Conservation (phyloP, 2,888 invertebrate genomes). For the Steinernema scapterisci region DNA sequence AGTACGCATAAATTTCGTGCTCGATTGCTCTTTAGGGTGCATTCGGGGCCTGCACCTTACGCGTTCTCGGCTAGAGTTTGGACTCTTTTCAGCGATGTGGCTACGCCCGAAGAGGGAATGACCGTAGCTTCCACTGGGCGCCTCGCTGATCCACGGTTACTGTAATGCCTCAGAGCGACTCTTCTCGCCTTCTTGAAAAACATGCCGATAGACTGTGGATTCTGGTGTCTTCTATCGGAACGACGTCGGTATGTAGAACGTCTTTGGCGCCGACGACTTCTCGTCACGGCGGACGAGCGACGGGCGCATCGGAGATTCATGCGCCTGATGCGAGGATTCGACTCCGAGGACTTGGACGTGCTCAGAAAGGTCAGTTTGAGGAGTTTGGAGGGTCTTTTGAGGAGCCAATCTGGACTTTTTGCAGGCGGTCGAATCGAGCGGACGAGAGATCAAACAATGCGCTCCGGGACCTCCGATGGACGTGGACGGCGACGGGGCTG, state of each 20-base stretch:
- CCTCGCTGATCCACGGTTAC: constrained; percentile 18
- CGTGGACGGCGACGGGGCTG: constrained; percentile 34
- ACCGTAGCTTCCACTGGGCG: constrained; percentile 12
- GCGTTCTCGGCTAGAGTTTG: not conserved
- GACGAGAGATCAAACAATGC: constrained; percentile 54
- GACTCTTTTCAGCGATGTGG: constrained; percentile 13
- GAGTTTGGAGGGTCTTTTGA: not conserved
- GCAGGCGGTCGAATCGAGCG: constrained; percentile 51
- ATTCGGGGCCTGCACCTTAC: not conserved
- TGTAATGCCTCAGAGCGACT: constrained; percentile 28
- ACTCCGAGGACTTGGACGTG: constrained; percentile 66
- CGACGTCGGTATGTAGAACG: constrained; percentile 62
- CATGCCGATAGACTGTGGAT: constrained; percentile 63
- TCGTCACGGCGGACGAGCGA: constrained; percentile 62
- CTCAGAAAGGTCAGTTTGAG: constrained; percentile 55
- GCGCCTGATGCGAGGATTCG: constrained; percentile 66
- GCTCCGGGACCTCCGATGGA: constrained; percentile 67
- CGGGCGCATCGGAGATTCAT: constrained; percentile 63
- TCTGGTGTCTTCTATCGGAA: constrained; percentile 61
- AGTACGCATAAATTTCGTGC: not conserved
- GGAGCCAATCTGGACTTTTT: not conserved
- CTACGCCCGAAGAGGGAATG: not conserved
- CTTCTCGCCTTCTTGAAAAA: constrained; percentile 35
- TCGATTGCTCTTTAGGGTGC: constrained; percentile 21
- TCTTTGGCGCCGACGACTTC: constrained; percentile 53